Percentiles rank a stretch among this genome's conserved stretches.
These are phyloP conservation scores for Melanargia galathea DNA, from an alignment of 2,888 invertebrate species.

Conservation along the genomic window DNA sequence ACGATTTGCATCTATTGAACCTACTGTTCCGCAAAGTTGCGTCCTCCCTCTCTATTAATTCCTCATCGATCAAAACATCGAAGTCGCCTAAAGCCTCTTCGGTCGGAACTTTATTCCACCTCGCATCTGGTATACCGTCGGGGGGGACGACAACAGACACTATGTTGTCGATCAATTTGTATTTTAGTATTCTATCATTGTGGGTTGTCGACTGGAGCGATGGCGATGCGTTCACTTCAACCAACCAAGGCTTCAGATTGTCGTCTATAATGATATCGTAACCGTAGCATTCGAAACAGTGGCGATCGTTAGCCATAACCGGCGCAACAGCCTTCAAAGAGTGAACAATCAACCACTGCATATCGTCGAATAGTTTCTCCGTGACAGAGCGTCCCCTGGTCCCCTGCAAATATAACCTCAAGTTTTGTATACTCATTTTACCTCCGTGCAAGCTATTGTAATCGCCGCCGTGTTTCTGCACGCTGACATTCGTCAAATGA, in stretches of 20 bases:
- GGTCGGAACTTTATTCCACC: slow-evolving; percentile 92
- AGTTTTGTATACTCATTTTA: slow-evolving; percentile 96
- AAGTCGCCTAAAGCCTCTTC: slow-evolving; percentile 90
- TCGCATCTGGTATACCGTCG: slow-evolving; percentile 92
- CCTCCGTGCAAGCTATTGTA: slow-evolving; percentile 98
- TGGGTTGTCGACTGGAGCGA: slow-evolving; percentile 97
- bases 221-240: slow-evolving; percentile 97
- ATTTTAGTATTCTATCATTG: slow-evolving; percentile 96
- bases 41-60: slow-evolving; percentile 86
- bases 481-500: slow-evolving; percentile 96
- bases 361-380: slow-evolving; percentile 94
- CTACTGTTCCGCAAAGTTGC: slow-evolving; percentile 26
- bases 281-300: slow-evolving; percentile 97
- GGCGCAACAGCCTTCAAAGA: slow-evolving; percentile 96
- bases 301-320: slow-evolving; percentile 96
- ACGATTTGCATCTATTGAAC: slow-evolving; percentile 24
- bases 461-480: slow-evolving; percentile 98
- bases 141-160: slow-evolving; percentile 95
- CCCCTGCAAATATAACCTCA: slow-evolving; percentile 94
- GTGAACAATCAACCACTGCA: slow-evolving; percentile 95
- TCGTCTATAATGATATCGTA: slow-evolving; percentile 98
- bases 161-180: slow-evolving; percentile 96
- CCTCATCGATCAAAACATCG: slow-evolving; percentile 92
- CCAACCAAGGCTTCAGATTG: slow-evolving; percentile 95
- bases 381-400: slow-evolving; percentile 94